Evolutionary conservation across 2,797 vertebrate species (phyloP).

Genomic region (Hyperoplus immaculatus): DNA sequence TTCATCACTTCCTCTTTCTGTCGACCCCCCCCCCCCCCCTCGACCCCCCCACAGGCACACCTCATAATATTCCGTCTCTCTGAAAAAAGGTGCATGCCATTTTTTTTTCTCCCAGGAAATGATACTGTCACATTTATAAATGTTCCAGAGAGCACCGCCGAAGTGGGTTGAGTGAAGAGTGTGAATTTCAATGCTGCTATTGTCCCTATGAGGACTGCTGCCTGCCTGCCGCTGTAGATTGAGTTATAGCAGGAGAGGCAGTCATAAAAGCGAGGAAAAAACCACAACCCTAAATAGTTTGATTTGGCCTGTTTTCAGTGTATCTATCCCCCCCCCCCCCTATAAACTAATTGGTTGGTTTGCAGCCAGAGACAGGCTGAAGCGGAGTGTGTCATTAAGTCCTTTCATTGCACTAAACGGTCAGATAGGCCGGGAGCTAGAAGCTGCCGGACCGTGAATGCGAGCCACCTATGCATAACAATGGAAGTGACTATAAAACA

Average conservation of each 20-base stretch:
- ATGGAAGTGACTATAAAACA: slow-evolving; percentile 8
- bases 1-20: slow-evolving; percentile 61
- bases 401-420: slow-evolving; percentile 37
- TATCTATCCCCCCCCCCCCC: background rate
- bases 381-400: slow-evolving; percentile 25
- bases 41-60: background rate
- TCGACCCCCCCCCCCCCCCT: slow-evolving; percentile 31
- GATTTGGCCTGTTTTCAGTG: slow-evolving; percentile 14
- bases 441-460: slow-evolving; percentile 21
- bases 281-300: background rate
- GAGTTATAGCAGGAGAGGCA: background rate
- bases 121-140: slow-evolving; percentile 61
- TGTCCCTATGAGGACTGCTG: background rate
- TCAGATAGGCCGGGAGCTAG: slow-evolving; percentile 15
- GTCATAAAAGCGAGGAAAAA: background rate
- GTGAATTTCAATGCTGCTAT: slow-evolving; percentile 45
- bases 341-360: slow-evolving; percentile 33
- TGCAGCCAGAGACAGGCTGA: slow-evolving; percentile 8
- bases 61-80: slow-evolving; percentile 57
- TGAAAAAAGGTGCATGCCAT: slow-evolving; percentile 56
- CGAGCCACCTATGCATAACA: slow-evolving; percentile 36
- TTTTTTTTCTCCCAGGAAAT: slow-evolving; percentile 43
- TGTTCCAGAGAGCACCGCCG: slow-evolving; percentile 21
- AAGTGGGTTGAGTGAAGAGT: slow-evolving; percentile 14
- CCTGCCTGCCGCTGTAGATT: background rate